phyloP scores from a whole-genome alignment of 2,888 invertebrate genomes.

The Monochamus alternatus region DNA sequence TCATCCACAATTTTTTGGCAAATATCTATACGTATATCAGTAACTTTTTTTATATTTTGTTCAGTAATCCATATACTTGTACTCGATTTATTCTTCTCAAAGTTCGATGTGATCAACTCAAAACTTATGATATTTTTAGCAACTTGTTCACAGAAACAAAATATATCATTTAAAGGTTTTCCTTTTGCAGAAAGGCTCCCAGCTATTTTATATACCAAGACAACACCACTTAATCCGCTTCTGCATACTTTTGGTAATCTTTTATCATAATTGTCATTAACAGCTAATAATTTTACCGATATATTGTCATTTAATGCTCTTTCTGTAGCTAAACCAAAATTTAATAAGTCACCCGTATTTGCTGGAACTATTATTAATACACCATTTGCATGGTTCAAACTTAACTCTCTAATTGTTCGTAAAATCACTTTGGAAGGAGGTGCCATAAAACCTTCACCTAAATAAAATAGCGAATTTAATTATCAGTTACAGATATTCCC shows the following conservation, averaged over 20 bases:
- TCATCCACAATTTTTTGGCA: conserved; percentile 63
- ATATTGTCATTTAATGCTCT: conserved; percentile 78
- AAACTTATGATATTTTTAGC: conserved; percentile 78
- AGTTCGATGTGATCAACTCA: conserved; percentile 58
- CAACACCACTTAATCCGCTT: conserved; percentile 74
- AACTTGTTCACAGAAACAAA: conserved; percentile 70
- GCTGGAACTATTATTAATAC: conserved; percentile 84
- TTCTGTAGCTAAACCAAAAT: conserved; percentile 87
- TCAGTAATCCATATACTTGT: background rate
- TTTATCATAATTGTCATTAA: conserved; percentile 81
- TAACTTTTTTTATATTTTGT: background rate
- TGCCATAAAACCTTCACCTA: conserved; percentile 64
- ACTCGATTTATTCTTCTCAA: conserved; percentile 71
- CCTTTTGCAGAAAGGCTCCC: conserved; percentile 83
- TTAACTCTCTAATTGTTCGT: conserved; percentile 65
- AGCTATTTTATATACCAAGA: conserved; percentile 78
- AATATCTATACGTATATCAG: conserved; percentile 22
- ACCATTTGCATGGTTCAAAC: conserved; percentile 72
- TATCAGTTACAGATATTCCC: background rate
- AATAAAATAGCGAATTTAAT: conserved; percentile 30
- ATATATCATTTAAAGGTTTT: conserved; percentile 75
- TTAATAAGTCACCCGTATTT: conserved; percentile 85
- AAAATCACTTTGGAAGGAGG: conserved; percentile 64
- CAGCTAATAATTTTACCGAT: conserved; percentile 73
- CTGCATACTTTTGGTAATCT: conserved; percentile 52